Evolutionary conservation across 2,888 invertebrate genomes (phyloP).

Genomic region (Euphydryas editha): DNA sequence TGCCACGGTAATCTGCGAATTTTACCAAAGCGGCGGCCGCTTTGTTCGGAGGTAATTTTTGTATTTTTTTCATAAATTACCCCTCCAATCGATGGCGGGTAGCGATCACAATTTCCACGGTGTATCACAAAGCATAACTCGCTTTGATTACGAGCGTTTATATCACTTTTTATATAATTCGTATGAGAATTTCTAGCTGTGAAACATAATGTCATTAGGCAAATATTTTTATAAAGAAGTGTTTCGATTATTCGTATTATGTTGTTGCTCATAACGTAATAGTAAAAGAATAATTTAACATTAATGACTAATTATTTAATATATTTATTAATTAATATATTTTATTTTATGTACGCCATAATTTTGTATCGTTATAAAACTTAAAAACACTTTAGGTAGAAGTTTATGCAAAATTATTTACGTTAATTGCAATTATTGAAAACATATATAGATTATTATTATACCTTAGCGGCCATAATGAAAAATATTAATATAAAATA

Average conservation of each 20-base stretch:
- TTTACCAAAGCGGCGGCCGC: slow-evolving; percentile 70
- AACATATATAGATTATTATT: no score
- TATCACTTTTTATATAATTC: slow-evolving; percentile 15
- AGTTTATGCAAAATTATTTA: background rate
- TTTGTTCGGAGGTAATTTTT: slow-evolving; percentile 61
- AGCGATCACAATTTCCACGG: slow-evolving; percentile 74
- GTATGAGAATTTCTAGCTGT: slow-evolving; percentile 21
- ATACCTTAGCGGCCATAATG: no score
- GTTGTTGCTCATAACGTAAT: background rate
- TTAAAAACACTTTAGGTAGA: no score
- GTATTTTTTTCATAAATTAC: slow-evolving; percentile 70
- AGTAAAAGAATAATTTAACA: background rate
- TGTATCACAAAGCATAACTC: slow-evolving; percentile 71
- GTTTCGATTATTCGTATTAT: background rate
- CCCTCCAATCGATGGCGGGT: slow-evolving; percentile 68
- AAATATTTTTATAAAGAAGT: slow-evolving; percentile 8
- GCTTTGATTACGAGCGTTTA: slow-evolving; percentile 54
- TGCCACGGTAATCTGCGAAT: slow-evolving; percentile 79
- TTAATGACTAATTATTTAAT: background rate
- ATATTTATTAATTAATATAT: no score
- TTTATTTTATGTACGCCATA: no score
- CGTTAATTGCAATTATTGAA: background rate
- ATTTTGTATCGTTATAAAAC: no score
- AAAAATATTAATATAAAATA: no score
- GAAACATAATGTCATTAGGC: slow-evolving; percentile 13